Conservation (phyloP, 2,888 invertebrate genomes). For the Trissonchulus sp. region DNA sequence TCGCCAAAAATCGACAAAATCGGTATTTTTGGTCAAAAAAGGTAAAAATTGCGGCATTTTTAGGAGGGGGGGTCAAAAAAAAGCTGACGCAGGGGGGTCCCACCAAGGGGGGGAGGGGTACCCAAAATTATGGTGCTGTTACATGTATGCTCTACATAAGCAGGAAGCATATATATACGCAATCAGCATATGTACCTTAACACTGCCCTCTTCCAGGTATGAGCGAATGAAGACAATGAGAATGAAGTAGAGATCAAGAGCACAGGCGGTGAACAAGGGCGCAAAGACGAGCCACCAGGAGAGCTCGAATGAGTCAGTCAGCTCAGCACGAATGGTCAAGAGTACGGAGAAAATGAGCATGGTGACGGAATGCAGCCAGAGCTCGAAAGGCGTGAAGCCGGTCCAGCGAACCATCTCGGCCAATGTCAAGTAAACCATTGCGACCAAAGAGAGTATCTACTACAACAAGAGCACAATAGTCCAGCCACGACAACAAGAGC, state of each 20-base stretch:
- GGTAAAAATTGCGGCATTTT: no score
- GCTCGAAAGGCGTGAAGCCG: constrained; percentile 87
- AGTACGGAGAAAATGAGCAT: constrained; percentile 75
- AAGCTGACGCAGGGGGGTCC: no score
- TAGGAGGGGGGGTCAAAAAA: no score
- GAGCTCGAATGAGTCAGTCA: constrained; percentile 61
- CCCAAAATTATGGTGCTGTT: no score
- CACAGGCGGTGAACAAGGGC: constrained; percentile 84
- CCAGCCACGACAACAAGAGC: no score
- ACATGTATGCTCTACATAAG: no score
- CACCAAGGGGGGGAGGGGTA: no score
- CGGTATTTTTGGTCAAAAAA: no score
- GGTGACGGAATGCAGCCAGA: constrained; percentile 79
- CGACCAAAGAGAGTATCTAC: neutral
- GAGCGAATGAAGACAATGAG: constrained; percentile 88
- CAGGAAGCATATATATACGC: no score
- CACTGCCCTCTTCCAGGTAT: constrained; percentile 65
- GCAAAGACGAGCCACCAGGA: constrained; percentile 86
- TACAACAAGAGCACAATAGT: neutral
- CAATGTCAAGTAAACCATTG: constrained; percentile 67
- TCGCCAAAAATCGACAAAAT: no score
- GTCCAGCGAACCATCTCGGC: constrained; percentile 86
- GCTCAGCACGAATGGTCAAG: constrained; percentile 65
- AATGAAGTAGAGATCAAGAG: constrained; percentile 86
- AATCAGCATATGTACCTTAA: constrained; percentile 56